A percentile compares a stretch with the other conserved stretches of the same genome.
These are phyloP conservation scores for Petrolisthes cinctipes DNA, from an alignment of 2,888 invertebrate genomes.

Conservation along the genomic window DNA sequence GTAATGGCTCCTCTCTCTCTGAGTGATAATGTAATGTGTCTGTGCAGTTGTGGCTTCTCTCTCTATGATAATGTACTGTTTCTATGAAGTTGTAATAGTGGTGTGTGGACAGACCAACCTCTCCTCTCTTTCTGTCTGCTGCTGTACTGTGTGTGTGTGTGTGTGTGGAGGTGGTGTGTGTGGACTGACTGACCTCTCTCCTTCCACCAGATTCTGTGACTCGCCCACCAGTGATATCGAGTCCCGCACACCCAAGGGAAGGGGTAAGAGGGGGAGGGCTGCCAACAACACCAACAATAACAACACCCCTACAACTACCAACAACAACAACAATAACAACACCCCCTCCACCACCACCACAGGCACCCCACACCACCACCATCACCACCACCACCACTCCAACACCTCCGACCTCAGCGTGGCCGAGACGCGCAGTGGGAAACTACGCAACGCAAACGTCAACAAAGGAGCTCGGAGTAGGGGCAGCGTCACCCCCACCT, in stretches of 20 bases:
- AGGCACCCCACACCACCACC: no score
- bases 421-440: slow-evolving; percentile 76
- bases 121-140: neutral
- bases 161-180: slow-evolving; percentile 42
- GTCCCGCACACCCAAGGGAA: slow-evolving; percentile 91
- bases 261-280: slow-evolving; percentile 87
- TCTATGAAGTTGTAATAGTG: neutral
- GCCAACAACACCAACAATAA: slow-evolving; percentile 72
- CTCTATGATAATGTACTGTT: neutral
- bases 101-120: neutral
- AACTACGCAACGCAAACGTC: slow-evolving; percentile 68
- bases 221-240: slow-evolving; percentile 97
- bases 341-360: slow-evolving; percentile 69
- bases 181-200: slow-evolving; percentile 64
- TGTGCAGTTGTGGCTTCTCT: neutral
- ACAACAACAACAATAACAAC: slow-evolving; percentile 73
- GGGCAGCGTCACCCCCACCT: slow-evolving; percentile 73
- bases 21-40: neutral
- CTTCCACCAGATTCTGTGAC: slow-evolving; percentile 86
- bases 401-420: slow-evolving; percentile 77
- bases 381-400: slow-evolving; percentile 72
- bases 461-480: slow-evolving; percentile 80
- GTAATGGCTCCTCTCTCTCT: no score
- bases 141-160: neutral
- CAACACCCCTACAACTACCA: slow-evolving; percentile 79